phyloP scores from a whole-genome alignment of 2,113 vertebrate genomes.

The Neodon shergylaensis region DNA sequence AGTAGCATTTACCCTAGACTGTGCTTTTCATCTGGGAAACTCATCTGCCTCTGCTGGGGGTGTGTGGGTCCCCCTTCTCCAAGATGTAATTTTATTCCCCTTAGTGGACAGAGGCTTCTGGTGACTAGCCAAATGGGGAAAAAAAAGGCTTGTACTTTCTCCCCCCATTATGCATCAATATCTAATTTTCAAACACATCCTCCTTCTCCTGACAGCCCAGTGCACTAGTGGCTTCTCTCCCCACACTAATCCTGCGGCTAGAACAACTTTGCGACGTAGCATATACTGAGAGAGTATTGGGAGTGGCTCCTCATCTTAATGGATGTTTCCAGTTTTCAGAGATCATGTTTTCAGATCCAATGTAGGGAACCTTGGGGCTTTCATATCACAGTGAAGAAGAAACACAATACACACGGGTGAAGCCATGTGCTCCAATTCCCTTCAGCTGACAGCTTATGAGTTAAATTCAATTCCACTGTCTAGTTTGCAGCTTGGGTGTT shows the following conservation, averaged over 20 bases:
- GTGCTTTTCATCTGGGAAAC: background rate
- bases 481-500: background rate
- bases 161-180: background rate
- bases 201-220: background rate
- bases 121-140: background rate
- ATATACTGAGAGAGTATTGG: background rate
- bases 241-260: slow-evolving; percentile 15
- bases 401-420: accelerated
- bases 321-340: background rate
- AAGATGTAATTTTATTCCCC: slow-evolving; percentile 22
- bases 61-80: background rate
- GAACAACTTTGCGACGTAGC: background rate
- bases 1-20: slow-evolving; percentile 21
- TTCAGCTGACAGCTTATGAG: too few relatives aligned
- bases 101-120: background rate
- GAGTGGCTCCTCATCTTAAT: background rate
- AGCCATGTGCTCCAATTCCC: background rate
- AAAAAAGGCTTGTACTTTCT: background rate
- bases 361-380: background rate
- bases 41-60: background rate
- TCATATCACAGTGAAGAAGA: accelerated
- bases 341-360: background rate
- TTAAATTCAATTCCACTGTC: background rate
- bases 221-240: slow-evolving; percentile 1
- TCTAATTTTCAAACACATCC: background rate